These are phyloP conservation scores for Polylopha cassiicola DNA, from an alignment of 2,888 invertebrate species.

Conservation along the genomic window DNA sequence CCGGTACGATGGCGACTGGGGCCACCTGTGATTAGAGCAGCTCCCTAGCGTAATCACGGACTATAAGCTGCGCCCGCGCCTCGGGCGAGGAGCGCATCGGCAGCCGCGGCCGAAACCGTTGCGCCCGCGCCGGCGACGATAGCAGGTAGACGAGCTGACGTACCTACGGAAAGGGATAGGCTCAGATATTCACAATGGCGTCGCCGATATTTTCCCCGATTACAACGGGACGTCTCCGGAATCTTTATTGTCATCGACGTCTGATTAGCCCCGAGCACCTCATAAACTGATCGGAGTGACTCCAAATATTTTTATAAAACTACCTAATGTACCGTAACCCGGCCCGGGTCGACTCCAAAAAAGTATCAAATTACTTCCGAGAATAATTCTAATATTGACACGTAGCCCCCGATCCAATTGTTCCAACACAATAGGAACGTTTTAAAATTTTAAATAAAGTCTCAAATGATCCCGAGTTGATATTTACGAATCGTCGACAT, in stretches of 20 bases:
- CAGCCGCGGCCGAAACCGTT: constrained; percentile 16
- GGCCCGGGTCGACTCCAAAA: constrained; percentile 33
- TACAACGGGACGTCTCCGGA: constrained; percentile 16
- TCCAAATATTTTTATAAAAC: constrained; percentile 20
- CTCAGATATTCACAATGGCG: constrained; percentile 18
- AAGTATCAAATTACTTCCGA: constrained; percentile 63
- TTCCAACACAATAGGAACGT: constrained; percentile 43
- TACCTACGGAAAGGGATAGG: constrained; percentile 11
- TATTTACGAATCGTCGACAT: constrained; percentile 52
- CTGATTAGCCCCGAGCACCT: too few relatives aligned
- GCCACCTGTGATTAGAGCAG: constrained; percentile 24
- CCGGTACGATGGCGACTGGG: constrained; percentile 15
- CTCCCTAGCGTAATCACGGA: constrained; percentile 23
- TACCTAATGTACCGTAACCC: constrained; percentile 22
- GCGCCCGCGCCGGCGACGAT: too few relatives aligned
- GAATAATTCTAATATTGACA: constrained; percentile 52
- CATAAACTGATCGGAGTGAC: constrained; percentile 22
- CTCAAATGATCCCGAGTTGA: constrained; percentile 41
- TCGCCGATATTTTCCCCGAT: constrained; percentile 17
- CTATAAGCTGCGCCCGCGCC: constrained; percentile 16
- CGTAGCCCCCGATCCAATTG: constrained; percentile 45
- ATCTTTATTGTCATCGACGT: constrained; percentile 20
- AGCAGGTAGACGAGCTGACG: constrained; percentile 14
- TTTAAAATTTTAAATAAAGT: constrained; percentile 35
- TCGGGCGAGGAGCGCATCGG: constrained; percentile 13